Conservation (phyloP, 2,888 invertebrate species). For the Tachina grossa region DNA sequence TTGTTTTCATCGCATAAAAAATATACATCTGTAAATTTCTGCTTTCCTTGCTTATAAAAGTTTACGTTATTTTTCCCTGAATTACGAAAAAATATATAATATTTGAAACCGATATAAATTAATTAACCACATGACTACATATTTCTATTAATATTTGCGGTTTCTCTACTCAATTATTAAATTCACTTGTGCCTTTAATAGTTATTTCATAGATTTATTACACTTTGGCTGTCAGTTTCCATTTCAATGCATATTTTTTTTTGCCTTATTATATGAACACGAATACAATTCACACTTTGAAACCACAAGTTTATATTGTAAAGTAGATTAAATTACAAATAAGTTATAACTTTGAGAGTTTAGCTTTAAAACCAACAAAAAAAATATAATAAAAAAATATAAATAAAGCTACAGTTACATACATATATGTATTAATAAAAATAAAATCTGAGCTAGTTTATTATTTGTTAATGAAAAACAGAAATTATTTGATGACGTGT, state of each 20-base stretch:
- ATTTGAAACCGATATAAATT: slow-evolving; percentile 28
- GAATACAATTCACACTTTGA: too few species aligned
- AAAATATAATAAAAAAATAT: not conserved
- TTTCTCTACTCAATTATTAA: slow-evolving; percentile 21
- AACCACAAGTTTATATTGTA: slow-evolving; percentile 39
- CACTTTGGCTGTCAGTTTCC: slow-evolving; percentile 36
- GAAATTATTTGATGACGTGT: too few species aligned
- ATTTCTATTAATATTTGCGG: slow-evolving; percentile 38
- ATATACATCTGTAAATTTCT: too few species aligned
- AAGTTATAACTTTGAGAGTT: not conserved
- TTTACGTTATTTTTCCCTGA: slow-evolving; percentile 11
- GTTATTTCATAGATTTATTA: slow-evolving; percentile 31
- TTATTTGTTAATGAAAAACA: too few species aligned
- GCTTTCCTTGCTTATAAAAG: not conserved
- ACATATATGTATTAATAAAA: too few species aligned
- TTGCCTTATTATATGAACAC: not conserved
- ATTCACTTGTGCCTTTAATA: slow-evolving; percentile 47
- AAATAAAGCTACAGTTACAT: too few species aligned
- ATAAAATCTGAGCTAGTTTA: too few species aligned
- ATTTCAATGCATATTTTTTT: slow-evolving; percentile 29
- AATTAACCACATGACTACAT: slow-evolving; percentile 34
- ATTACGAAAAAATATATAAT: not conserved
- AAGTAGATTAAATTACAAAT: slow-evolving; percentile 21
- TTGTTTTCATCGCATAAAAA: too few species aligned
- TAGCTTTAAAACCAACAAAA: not conserved